These are phyloP conservation scores for Cyclargus thomasi DNA, from an alignment of 1,140 invertebrate species.

Conservation along the genomic window DNA sequence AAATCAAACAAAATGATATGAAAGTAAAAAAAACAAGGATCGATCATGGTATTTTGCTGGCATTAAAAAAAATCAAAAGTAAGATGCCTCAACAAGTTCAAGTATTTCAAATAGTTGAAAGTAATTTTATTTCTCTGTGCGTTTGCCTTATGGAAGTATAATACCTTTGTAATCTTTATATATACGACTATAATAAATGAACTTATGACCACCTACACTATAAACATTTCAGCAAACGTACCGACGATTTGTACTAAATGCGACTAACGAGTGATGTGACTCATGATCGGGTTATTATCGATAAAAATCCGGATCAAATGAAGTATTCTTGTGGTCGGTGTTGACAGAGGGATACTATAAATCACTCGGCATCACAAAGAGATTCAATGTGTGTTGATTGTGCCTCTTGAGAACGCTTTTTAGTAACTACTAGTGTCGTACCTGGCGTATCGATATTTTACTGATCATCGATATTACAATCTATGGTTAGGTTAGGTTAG, in stretches of 20 bases:
- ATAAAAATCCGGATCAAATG: slow-evolving; percentile 74
- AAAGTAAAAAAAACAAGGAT: no score
- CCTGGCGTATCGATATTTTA: slow-evolving; percentile 35
- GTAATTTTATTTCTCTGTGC: neutral
- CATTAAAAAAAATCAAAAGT: no score
- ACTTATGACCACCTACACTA: neutral
- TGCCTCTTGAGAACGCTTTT: slow-evolving; percentile 67
- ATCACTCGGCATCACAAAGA: slow-evolving; percentile 67
- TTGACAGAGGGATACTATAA: slow-evolving; percentile 74
- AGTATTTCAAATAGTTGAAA: no score
- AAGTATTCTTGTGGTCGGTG: slow-evolving; percentile 69
- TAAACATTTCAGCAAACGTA: slow-evolving; percentile 30
- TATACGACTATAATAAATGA: neutral
- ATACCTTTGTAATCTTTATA: neutral
- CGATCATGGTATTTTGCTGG: no score
- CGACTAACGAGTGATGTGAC: slow-evolving; percentile 70
- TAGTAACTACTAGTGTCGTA: slow-evolving; percentile 53
- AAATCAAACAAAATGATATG: no score
- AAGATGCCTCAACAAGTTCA: no score
- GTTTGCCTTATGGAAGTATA: neutral
- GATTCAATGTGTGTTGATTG: slow-evolving; percentile 74
- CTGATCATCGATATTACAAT: neutral
- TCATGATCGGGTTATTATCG: slow-evolving; percentile 64
- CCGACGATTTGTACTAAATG: slow-evolving; percentile 69
- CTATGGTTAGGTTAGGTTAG: no score